These are phyloP conservation scores for Tinamus guttatus DNA, from an alignment of 2,113 vertebrate genomes.

Conservation along the genomic window DNA sequence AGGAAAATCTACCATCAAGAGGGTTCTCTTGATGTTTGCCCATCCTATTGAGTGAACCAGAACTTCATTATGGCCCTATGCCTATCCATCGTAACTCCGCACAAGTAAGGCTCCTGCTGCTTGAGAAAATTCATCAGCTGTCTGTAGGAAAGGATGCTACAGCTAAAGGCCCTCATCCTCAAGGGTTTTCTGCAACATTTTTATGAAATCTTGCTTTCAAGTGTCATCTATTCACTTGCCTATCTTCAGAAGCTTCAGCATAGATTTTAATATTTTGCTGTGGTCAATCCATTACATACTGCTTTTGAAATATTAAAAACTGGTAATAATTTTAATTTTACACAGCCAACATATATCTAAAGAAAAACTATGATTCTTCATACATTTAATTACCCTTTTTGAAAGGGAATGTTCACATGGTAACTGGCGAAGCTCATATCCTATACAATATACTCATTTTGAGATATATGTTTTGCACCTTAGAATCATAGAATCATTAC, in stretches of 20 bases:
- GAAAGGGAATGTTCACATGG: neutral
- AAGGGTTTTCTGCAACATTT: neutral
- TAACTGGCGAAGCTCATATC: neutral
- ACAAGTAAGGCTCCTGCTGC: neutral
- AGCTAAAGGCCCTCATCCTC: neutral
- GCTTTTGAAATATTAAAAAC: neutral
- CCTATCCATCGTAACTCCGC: neutral
- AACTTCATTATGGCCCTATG: slow-evolving; percentile 1
- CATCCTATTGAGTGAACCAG: neutral
- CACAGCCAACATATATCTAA: neutral
- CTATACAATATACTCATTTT: neutral
- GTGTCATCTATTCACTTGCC: neutral
- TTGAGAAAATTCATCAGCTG: slow-evolving; percentile 29
- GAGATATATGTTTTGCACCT: neutral
- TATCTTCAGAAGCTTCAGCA: neutral
- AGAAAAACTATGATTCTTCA: neutral
- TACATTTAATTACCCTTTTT: neutral
- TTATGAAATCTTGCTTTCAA: neutral
- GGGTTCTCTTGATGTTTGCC: neutral
- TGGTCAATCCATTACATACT: neutral
- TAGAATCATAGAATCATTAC: too few relatives aligned
- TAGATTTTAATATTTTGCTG: neutral
- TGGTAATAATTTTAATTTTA: neutral
- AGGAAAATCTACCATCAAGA: neutral
- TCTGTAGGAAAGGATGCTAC: neutral